Evolutionary conservation across 2,888 invertebrate genomes (phyloP).

Genomic region (Thera britannica): DNA sequence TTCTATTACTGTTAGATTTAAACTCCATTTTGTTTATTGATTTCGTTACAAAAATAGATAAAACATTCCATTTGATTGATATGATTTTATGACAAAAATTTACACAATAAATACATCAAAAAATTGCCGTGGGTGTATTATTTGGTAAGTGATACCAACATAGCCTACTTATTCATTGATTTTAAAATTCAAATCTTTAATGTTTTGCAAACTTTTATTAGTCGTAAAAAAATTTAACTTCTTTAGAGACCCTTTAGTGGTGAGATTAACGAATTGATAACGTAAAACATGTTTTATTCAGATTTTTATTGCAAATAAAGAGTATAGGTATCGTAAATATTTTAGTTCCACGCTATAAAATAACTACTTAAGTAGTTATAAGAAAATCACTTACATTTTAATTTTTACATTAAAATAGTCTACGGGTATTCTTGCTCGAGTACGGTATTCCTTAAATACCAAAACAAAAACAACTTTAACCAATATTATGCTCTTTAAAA

Average conservation of each 20-base stretch:
- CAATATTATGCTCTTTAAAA: neutral
- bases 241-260: constrained; percentile 37
- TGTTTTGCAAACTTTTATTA: constrained; percentile 34
- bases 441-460: neutral
- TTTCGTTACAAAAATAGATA: neutral
- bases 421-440: neutral
- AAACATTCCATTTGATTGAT: neutral
- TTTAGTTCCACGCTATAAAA: constrained; percentile 17
- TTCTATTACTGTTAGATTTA: too few relatives aligned
- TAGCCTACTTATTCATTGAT: constrained; percentile 7
- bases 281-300: constrained; percentile 40
- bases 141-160: constrained; percentile 10
- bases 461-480: neutral
- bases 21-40: neutral
- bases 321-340: constrained; percentile 27
- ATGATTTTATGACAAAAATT: neutral
- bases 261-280: constrained; percentile 38
- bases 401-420: neutral
- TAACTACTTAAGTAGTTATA: constrained; percentile 1
- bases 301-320: constrained; percentile 41
- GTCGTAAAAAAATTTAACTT: constrained; percentile 37
- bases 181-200: constrained; percentile 25
- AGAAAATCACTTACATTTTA: constrained; percentile 4
- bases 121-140: constrained; percentile 6
- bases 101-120: neutral